Conservation (phyloP, 2,113 vertebrate genomes). For the Periophthalmus modestus region DNA sequence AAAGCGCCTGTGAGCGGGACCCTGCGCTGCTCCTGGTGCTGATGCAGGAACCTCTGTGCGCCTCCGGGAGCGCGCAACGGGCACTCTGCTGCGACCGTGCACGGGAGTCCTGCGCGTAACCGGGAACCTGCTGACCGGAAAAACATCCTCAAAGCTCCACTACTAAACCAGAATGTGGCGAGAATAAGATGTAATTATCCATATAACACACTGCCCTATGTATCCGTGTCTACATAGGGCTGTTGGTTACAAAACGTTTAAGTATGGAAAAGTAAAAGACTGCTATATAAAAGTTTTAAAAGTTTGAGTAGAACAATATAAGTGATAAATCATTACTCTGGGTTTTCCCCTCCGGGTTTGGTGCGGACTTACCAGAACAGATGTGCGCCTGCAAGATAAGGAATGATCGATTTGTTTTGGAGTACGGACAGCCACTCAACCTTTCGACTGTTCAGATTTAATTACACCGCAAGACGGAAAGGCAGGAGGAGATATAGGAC, state of each 20-base stretch:
- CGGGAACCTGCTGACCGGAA: neutral
- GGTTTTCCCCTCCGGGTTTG: slow-evolving; percentile 5
- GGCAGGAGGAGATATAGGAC: slow-evolving; percentile 28
- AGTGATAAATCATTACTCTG: slow-evolving; percentile 13
- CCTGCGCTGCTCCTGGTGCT: slow-evolving; percentile 35
- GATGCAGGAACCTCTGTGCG: slow-evolving; percentile 16
- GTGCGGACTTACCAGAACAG: slow-evolving; percentile 17
- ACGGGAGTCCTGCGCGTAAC: slow-evolving; percentile 24
- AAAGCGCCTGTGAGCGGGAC: slow-evolving; percentile 35
- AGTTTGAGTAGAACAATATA: slow-evolving; percentile 2
- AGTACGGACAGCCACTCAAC: slow-evolving; percentile 56
- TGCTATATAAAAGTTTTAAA: neutral
- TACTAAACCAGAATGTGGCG: neutral
- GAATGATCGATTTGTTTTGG: slow-evolving; percentile 64
- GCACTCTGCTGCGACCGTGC: slow-evolving; percentile 19
- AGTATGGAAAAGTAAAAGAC: neutral
- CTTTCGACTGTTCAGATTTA: slow-evolving; percentile 55
- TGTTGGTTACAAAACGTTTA: neutral
- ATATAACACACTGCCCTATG: neutral
- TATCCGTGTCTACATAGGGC: neutral
- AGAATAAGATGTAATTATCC: neutral
- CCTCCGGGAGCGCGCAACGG: slow-evolving; percentile 22
- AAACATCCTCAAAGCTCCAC: neutral
- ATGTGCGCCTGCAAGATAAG: slow-evolving; percentile 59
- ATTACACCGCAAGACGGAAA: slow-evolving; percentile 50